Percentiles rank a stretch among this genome's conserved stretches.
phyloP scores from a whole-genome alignment of 2,888 invertebrate genomes.

The Toxonevra muliebris region DNA sequence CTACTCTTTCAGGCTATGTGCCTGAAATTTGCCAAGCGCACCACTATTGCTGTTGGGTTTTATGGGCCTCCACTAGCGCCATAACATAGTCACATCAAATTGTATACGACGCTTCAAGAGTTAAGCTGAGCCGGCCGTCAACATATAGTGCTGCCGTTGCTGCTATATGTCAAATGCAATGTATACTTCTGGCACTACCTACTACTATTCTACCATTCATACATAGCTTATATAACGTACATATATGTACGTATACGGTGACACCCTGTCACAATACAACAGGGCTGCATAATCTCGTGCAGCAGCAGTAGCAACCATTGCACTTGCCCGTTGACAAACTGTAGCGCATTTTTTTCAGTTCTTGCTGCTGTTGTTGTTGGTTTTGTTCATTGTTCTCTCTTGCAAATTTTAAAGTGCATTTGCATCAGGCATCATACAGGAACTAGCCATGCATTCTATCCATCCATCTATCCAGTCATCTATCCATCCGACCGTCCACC shows the following conservation, averaged over 20 bases:
- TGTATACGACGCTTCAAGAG: too few species aligned
- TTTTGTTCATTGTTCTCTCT: conserved; percentile 9
- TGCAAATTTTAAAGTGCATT: conserved; percentile 47
- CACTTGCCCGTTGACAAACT: conserved; percentile 14
- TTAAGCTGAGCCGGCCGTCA: too few species aligned
- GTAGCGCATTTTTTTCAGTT: neutral
- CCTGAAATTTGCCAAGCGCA: too few species aligned
- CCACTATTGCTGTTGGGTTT: too few species aligned
- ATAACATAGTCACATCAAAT: too few species aligned
- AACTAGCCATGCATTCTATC: neutral
- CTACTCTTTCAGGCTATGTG: neutral
- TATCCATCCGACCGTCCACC: neutral
- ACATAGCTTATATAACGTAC: neutral
- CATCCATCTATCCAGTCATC: conserved; percentile 1
- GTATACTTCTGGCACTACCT: too few species aligned
- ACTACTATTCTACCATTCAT: neutral
- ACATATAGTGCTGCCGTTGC: too few species aligned
- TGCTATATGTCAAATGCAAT: too few species aligned
- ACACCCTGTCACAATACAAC: neutral
- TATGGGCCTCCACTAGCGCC: too few species aligned
- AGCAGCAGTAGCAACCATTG: neutral
- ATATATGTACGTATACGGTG: neutral
- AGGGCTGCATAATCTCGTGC: neutral
- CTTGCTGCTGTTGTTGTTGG: neutral
- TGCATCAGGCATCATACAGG: conserved; percentile 42